Evolutionary conservation across 2,888 invertebrate genomes (phyloP).

Genomic region (Dicranocentrus wangi): DNA sequence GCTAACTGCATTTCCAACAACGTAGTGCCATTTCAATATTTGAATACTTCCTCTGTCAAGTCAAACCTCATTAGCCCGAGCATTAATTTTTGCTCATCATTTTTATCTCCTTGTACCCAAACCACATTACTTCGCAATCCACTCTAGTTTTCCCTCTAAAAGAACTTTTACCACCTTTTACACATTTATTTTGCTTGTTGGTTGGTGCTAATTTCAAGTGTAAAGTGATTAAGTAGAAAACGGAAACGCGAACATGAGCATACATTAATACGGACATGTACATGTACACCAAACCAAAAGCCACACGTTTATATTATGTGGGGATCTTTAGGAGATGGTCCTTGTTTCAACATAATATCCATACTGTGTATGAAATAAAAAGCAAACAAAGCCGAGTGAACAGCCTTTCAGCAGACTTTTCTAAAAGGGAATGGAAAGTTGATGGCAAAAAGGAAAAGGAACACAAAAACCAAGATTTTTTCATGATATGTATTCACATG

Average conservation of each 20-base stretch:
- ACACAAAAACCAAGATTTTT: background rate
- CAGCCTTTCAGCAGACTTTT: background rate
- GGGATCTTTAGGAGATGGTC: background rate
- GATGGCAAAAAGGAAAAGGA: background rate
- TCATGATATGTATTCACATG: too few species aligned
- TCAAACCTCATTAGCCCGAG: constrained; percentile 47
- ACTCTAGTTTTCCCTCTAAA: too few species aligned
- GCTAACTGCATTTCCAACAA: too few species aligned
- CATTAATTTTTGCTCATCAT: background rate
- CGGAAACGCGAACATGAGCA: constrained; percentile 1
- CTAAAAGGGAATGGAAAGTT: too few species aligned
- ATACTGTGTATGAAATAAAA: too few species aligned
- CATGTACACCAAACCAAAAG: background rate
- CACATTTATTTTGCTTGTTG: background rate
- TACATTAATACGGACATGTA: background rate
- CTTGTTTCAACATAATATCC: background rate
- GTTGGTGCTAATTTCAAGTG: constrained; percentile 42
- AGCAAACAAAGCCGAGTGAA: background rate
- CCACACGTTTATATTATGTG: background rate
- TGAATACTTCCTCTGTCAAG: too few species aligned
- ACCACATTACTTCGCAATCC: too few species aligned
- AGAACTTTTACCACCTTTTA: constrained; percentile 27
- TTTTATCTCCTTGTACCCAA: too few species aligned
- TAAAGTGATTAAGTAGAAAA: constrained; percentile 33
- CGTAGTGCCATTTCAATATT: too few species aligned